Base-by-base conservation (phyloP, 2,888 invertebrate species). In the Patella depressa region DNA sequence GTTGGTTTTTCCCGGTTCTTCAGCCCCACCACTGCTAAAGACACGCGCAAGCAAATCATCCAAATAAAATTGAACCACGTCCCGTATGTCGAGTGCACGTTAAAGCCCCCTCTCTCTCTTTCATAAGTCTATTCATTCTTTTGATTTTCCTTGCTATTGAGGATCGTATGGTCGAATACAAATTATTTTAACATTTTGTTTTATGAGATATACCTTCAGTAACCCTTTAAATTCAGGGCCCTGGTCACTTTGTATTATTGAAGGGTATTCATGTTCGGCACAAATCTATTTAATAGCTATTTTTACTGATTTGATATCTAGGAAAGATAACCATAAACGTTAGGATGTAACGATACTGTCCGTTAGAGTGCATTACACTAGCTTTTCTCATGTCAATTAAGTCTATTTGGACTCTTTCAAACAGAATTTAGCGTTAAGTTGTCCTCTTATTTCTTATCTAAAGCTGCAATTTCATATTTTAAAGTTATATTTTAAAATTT, bases 131-230 rank as follows among this genome's bases (percentile, higher is more conserved):
- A 53, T 77, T 69, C 7, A 24, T 24, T 15, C 73, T 4, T 45
- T 78, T 65, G 7, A 53, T 2, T 71, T 78, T 78, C 71, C 77
- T 71, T 74, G 77, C 11, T 34, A 71, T 29, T 78, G 77, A 1
- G 77, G 73, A 15, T 77, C 70, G 45, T 77, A 73, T 19, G 73
- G 53, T 15, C 73, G 7, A 29, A 71, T 74, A 14, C 70, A 19
- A 5, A 78, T 71, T 14, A 70, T 24, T n/a, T 55, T 73, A 15
- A 78, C 55, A 5, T 55, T 53, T 34, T 19, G 45, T 9, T 4
- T 9, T 55, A 14, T 5, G 3, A 74, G 4, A 54, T 70, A 29
- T 55, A 1, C 29, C 2, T 57, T 34, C 2, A 78, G 74, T 11
- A 29, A 3, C 15, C 74, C 77, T 14, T 74, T n/a, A 54, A 57